Evolutionary conservation across 2,113 vertebrate species (phyloP), one percentile per base, ranked within the genome.

Genomic region (Dendropsophus ebraccatus): DNA sequence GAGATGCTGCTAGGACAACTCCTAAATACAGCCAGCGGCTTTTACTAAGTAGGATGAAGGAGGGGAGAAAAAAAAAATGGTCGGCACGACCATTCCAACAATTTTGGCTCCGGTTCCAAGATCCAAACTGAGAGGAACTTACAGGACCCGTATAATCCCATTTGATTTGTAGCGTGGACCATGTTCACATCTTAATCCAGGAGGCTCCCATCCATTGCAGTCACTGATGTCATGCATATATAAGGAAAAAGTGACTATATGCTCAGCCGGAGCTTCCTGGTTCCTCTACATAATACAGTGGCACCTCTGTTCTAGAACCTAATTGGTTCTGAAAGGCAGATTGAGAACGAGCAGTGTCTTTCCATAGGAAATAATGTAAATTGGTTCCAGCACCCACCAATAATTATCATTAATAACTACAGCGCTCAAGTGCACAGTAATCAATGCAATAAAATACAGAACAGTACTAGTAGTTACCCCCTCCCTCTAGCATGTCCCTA

Each of bases 21-120:
- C 65, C 84, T 81, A 86, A 86, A 86, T 81, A 72, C 56, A 86
- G 84, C 16, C 60, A 45, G 62, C 49, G 67, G 67, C 62, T 73
- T 81, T 81, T 35, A 86, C 77, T 60, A 81, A 86, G 84, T 73
- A 80, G 50, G 30, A 45, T 14, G 35, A 62, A 45, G 47, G n/a
- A 41, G 41, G 41, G 41, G 8, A 41, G 41, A 41, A 62, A 37
- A 49, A 85, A 78, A 69, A 80, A 50, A 70, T 60, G 76, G 84
- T 16, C 32, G 50, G 65, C 65, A 47, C 32, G 50, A 49, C 37
- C 14, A 72, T 81, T 62, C 21, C 49, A 81, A 52, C 52, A 28
- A 86, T 81, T n/a, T 81, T 86, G 77, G 77, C 67, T 47, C 11
- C 21, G 25, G 30, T 47, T 60, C 82, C 69, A 8, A 41, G 32